A percentile compares a stretch with the other conserved stretches of the same genome.
These are phyloP conservation scores for Notiomystis cincta DNA, from an alignment of 2,113 vertebrate species.

Conservation along the genomic window DNA sequence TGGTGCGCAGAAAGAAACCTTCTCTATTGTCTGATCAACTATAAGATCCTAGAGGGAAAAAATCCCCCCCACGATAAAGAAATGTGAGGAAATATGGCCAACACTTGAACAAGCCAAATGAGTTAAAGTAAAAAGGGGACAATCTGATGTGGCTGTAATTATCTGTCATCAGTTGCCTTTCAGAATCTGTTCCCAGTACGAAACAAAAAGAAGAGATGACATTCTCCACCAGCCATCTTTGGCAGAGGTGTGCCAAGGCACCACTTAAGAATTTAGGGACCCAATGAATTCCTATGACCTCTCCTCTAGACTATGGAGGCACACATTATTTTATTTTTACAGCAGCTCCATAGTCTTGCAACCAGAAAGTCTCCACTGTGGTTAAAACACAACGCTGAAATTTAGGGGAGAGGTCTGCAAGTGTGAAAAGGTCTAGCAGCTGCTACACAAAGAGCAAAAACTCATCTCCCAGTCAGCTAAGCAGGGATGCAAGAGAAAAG, in stretches of 20 bases:
- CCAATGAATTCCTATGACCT: neutral
- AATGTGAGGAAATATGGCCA: neutral
- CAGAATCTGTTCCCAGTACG: neutral
- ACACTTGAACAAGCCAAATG: neutral
- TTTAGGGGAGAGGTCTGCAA: neutral
- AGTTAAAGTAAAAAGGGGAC: neutral
- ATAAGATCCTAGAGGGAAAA: slow-evolving; percentile 86
- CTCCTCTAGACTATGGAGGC: neutral
- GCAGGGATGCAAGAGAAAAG: neutral
- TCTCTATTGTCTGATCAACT: slow-evolving; percentile 99
- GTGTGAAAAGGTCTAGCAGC: neutral
- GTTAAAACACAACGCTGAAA: neutral
- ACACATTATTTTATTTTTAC: neutral
- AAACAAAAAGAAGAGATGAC: neutral
- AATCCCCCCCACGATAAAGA: neutral
- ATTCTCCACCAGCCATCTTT: neutral
- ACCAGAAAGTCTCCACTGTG: neutral
- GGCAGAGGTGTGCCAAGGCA: neutral
- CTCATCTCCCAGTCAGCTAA: neutral
- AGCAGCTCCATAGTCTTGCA: neutral
- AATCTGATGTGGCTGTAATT: neutral
- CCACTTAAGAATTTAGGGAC: neutral
- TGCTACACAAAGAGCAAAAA: neutral
- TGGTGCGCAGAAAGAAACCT: slow-evolving; percentile 98
- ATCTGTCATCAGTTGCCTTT: neutral